phyloP scores from a whole-genome alignment of 2,113 vertebrate genomes.

The Cariama cristata region DNA sequence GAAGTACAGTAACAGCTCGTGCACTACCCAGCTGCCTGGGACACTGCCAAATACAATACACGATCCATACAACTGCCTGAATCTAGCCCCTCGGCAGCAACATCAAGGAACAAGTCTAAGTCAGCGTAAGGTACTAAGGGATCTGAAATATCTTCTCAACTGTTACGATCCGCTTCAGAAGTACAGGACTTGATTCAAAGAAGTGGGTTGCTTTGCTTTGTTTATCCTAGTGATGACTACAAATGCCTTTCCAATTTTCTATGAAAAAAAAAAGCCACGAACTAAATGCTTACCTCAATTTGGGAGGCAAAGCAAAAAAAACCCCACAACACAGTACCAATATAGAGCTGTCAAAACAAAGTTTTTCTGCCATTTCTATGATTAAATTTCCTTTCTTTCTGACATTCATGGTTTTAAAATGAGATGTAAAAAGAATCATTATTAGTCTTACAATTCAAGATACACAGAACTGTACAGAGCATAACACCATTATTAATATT shows the following conservation, averaged over 20 bases:
- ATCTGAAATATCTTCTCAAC: background rate
- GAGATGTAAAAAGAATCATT: background rate
- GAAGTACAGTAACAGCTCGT: background rate
- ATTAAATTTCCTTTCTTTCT: slow-evolving; percentile 3
- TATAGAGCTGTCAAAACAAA: background rate
- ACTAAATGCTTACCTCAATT: background rate
- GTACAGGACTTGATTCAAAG: background rate
- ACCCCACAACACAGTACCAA: background rate
- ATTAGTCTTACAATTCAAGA: slow-evolving; percentile 5
- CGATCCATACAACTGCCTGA: background rate
- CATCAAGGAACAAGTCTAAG: background rate
- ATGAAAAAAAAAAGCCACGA: background rate
- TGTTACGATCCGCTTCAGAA: background rate
- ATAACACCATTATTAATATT: slow-evolving; percentile 16
- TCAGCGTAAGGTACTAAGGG: background rate
- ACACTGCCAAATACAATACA: background rate
- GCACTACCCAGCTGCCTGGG: background rate
- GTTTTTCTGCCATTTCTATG: background rate
- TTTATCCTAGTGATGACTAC: background rate
- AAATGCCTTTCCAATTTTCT: background rate
- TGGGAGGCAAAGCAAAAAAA: background rate
- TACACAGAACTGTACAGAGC: background rate
- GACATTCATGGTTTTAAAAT: background rate
- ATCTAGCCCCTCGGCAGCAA: background rate
- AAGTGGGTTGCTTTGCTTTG: background rate